Base-by-base conservation (phyloP, 2,888 invertebrate species). In the Lypha dubia region DNA sequence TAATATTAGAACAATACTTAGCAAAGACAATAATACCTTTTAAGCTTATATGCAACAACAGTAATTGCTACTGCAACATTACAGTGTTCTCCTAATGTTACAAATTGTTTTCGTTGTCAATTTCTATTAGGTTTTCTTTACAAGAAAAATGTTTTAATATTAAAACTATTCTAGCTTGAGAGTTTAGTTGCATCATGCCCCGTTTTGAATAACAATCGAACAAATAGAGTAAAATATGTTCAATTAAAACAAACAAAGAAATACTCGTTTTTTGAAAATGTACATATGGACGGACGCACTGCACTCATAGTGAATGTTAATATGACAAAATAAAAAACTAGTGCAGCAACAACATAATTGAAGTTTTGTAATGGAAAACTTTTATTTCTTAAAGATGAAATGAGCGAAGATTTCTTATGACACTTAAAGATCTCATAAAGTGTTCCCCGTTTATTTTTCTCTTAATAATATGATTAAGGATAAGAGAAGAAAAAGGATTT, bases 311-410 rank as follows among this genome's bases (percentile, higher is more conserved):
- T 56, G 58, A 76, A 71, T 65, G n/a, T 35, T 70, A 63, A 58
- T 56, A 71, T 65, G 58, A 28, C 41, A 71, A n/a, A n/a, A n/a
- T 49, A 65, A 82, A 65, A 65, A 41, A 75, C 44, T 70, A n/a
- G n/a, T 82, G 75, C 65, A 65, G 44, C 13, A 32, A 11, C 4
- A 65, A 41, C 22, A 17, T 49, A 53, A 22, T 15, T 56, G 53
- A 28, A 28, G 53, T 28, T 9, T 28, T 56, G 8, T 7, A 28
- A 13, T 56, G n/a, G n/a, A 15, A n/a, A 9, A 7, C 8, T n/a
- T n/a, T 32, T n/a, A n/a, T 38, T 38, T 60, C 11, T 22, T 20
- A 38, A 35, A 56, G 20, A 20, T 20, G 17, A 11, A 28, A 28
- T 28, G 6, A 1, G 8, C 0, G 13, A 24, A 22, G 24, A 8